Evolutionary conservation across 30 jellyfish, hydroid and myxozoan species (phyloP).

Genomic region (Pelagia noctiluca): DNA sequence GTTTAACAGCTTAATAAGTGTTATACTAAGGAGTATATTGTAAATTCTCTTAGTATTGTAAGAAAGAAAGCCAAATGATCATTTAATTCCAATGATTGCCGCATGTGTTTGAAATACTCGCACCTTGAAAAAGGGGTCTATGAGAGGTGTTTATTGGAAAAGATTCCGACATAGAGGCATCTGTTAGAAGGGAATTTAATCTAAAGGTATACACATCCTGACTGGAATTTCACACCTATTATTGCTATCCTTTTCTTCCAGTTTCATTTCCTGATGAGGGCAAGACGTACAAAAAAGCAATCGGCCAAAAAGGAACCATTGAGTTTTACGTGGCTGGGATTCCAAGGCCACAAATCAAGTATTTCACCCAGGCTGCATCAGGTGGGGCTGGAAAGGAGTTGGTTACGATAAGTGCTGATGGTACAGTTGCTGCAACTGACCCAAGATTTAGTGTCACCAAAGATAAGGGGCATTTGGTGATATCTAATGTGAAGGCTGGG

Average conservation of each 20-base stretch:
- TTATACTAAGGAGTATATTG: too few relatives aligned
- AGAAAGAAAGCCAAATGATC: too few relatives aligned
- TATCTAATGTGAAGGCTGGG: neutral
- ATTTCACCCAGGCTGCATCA: neutral
- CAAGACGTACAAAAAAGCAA: neutral
- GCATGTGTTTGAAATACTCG: too few relatives aligned
- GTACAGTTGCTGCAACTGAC: neutral
- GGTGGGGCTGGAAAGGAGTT: slow-evolving; percentile 16
- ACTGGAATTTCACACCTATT: neutral
- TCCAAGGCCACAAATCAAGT: slow-evolving; percentile 49
- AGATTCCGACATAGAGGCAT: neutral
- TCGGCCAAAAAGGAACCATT: slow-evolving; percentile 20
- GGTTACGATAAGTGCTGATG: slow-evolving; percentile 5
- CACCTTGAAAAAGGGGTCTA: too few relatives aligned
- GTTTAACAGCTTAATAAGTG: too few relatives aligned
- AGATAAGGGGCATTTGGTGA: slow-evolving; percentile 22
- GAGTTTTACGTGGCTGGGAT: neutral
- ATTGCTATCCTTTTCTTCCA: neutral
- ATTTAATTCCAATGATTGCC: too few relatives aligned
- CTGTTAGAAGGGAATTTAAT: slow-evolving; percentile 9
- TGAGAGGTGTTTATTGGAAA: neutral
- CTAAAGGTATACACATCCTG: too few relatives aligned
- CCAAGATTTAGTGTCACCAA: neutral
- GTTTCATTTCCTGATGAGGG: neutral
- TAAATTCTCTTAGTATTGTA: too few relatives aligned